These are phyloP conservation scores for Catagonus wagneri DNA, from an alignment of 2,113 vertebrate species.

Conservation along the genomic window DNA sequence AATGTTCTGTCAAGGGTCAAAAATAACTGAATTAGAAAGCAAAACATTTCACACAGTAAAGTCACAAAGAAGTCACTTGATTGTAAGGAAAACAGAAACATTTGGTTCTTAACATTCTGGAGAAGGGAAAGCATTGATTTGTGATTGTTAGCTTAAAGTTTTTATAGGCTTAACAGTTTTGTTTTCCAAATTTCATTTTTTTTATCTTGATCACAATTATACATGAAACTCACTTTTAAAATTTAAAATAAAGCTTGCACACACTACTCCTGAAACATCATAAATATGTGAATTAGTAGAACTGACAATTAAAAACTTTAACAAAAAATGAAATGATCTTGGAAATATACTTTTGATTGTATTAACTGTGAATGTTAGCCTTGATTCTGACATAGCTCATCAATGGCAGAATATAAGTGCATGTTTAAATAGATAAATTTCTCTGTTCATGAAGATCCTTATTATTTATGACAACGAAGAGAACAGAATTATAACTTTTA, in stretches of 20 bases:
- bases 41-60: conserved; percentile 53
- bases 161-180: conserved; percentile 44
- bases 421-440: neutral
- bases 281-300: neutral
- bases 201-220: neutral
- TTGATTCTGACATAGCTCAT: neutral
- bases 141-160: conserved; percentile 29
- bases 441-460: neutral
- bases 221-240: neutral
- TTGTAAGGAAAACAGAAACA: conserved; percentile 14
- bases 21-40: conserved; percentile 34
- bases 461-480: neutral
- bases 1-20: conserved; percentile 64
- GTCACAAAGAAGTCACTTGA: conserved; percentile 58
- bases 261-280: neutral
- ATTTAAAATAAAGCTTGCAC: neutral
- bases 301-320: neutral
- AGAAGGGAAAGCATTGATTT: neutral
- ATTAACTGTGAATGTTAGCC: neutral
- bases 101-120: neutral
- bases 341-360: neutral
- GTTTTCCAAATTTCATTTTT: conserved; percentile 47
- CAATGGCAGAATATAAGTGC: neutral
- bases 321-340: neutral
- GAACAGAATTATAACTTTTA: neutral